These are phyloP conservation scores for Ammospiza caudacuta DNA, from an alignment of 2,113 vertebrate genomes.

Conservation along the genomic window DNA sequence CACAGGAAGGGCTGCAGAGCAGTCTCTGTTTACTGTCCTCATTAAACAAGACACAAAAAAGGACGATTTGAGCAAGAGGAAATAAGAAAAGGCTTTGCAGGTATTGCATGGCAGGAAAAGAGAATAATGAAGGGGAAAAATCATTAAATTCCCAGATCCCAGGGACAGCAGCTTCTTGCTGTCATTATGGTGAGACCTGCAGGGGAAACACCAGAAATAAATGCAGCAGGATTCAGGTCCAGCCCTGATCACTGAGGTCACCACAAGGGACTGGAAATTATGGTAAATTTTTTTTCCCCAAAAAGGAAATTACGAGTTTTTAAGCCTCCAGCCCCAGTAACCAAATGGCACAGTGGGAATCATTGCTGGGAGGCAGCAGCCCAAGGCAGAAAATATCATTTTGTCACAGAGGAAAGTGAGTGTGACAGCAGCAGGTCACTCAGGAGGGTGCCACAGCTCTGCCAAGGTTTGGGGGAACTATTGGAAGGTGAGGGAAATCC, in stretches of 20 bases:
- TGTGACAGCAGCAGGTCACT: not conserved
- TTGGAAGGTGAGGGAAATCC: not conserved
- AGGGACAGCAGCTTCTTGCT: not conserved
- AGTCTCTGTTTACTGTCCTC: not conserved
- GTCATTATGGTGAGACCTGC: not conserved
- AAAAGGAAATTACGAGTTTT: not conserved
- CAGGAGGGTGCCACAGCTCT: not conserved
- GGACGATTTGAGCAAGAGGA: not conserved
- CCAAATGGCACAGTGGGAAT: not conserved
- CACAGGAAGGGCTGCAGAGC: not conserved
- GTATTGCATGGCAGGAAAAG: not conserved
- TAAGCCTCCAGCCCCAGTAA: not conserved
- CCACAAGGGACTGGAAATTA: not conserved
- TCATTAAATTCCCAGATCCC: not conserved
- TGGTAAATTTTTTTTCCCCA: not conserved
- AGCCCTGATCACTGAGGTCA: not conserved
- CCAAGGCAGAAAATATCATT: not conserved
- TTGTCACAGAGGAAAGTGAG: not conserved
- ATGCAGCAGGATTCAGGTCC: not conserved
- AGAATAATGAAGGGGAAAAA: not conserved
- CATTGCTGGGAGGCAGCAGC: not conserved
- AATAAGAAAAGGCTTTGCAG: not conserved
- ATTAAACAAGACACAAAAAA: not conserved
- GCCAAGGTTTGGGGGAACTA: not conserved
- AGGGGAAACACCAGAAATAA: not conserved